Evolutionary conservation across 2,888 invertebrate species (phyloP).

Genomic region (Abscondita cerata): DNA sequence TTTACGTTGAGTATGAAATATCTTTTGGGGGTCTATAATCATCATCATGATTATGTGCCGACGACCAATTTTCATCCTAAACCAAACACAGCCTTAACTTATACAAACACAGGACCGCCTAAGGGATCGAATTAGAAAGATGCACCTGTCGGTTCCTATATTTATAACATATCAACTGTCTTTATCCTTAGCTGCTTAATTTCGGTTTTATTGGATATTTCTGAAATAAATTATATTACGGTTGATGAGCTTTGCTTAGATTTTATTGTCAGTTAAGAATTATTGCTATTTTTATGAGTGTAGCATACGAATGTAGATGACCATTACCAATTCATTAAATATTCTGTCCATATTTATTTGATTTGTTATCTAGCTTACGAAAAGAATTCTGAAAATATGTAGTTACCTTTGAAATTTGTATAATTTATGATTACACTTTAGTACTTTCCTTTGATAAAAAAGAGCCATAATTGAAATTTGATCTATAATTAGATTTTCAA

Average conservation of each 20-base stretch:
- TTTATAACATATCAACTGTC: constrained; percentile 53
- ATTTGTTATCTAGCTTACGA: not conserved
- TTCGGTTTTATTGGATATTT: constrained; percentile 21
- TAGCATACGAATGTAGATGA: not conserved
- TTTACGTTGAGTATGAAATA: no score
- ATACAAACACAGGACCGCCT: constrained; percentile 52
- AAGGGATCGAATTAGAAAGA: constrained; percentile 42
- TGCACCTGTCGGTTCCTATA: constrained; percentile 51
- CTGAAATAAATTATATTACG: constrained; percentile 14
- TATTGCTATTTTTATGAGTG: constrained; percentile 15
- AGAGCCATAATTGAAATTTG: not conserved
- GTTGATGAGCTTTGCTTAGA: constrained; percentile 18
- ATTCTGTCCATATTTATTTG: constrained; percentile 2
- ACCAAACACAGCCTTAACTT: constrained; percentile 53
- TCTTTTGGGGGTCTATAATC: constrained; percentile 47
- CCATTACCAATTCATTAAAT: constrained; percentile 7
- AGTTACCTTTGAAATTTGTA: not conserved
- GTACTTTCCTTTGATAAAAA: not conserved
- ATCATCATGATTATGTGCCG: constrained; percentile 48
- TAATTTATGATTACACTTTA: constrained; percentile 5
- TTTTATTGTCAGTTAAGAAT: constrained; percentile 22
- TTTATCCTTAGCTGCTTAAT: constrained; percentile 39
- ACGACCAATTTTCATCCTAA: constrained; percentile 50
- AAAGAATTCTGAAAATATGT: constrained; percentile 3
- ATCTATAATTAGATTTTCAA: not conserved